Conservation (phyloP, 2,113 vertebrate genomes). For the Channa maculata region DNA sequence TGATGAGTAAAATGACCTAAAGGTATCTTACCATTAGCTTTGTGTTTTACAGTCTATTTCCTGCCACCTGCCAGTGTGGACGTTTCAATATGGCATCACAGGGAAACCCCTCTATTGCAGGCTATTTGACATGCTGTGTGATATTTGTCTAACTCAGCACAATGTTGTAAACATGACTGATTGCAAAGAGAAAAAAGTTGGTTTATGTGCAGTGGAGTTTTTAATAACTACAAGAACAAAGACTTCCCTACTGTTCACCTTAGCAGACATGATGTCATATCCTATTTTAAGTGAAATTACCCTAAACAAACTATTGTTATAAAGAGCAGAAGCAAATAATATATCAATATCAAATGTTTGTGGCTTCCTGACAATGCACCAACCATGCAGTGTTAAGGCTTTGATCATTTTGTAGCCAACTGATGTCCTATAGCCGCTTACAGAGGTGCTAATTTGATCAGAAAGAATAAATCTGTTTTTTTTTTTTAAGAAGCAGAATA, state of each 20-base stretch:
- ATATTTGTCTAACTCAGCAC: slow-evolving; percentile 6
- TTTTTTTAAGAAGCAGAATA: no score
- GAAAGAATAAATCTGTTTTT: no score
- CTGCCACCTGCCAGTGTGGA: not conserved
- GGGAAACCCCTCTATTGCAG: slow-evolving; percentile 2
- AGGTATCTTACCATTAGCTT: not conserved
- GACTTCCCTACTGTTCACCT: slow-evolving; percentile 12
- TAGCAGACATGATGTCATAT: slow-evolving; percentile 55
- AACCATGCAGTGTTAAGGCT: slow-evolving; percentile 6
- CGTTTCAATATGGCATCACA: not conserved
- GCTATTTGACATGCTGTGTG: not conserved
- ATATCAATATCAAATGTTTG: slow-evolving; percentile 18
- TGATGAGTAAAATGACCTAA: not conserved
- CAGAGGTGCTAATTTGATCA: no score
- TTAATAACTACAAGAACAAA: slow-evolving; percentile 3
- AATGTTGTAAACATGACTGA: not conserved
- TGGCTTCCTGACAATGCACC: not conserved
- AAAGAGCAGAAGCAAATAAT: not conserved
- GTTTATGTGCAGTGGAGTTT: not conserved
- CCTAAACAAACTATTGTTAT: no score
- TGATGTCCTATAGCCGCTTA: slow-evolving; percentile 18
- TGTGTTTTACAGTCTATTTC: not conserved
- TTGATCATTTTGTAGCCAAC: slow-evolving; percentile 5
- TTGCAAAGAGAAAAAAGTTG: not conserved
- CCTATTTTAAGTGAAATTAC: slow-evolving; percentile 6